phyloP scores from a whole-genome alignment of 2,113 vertebrate genomes.

The Ifrita kowaldi region DNA sequence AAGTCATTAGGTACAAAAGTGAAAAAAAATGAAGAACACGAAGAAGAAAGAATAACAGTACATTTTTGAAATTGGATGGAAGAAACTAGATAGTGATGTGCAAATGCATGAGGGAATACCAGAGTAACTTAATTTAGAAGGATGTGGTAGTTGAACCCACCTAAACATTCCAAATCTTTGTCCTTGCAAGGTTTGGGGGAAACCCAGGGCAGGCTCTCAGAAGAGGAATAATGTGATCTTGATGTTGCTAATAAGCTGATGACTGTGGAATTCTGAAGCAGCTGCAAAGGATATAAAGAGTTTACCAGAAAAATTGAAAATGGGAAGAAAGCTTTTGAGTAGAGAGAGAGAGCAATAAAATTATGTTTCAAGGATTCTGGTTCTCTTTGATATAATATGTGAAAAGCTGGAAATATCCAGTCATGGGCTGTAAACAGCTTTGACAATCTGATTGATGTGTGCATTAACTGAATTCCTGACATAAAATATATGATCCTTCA shows the following conservation, averaged over 20 bases:
- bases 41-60: background rate
- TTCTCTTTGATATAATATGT: conserved; percentile 34
- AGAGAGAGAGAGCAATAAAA: background rate
- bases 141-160: background rate
- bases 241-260: background rate
- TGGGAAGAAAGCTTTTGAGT: background rate
- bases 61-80: background rate
- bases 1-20: background rate
- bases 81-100: background rate
- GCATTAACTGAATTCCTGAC: background rate
- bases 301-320: background rate
- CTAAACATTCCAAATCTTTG: background rate
- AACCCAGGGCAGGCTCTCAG: background rate
- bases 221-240: background rate
- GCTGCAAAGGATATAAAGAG: background rate
- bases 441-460: conserved; percentile 35
- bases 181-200: background rate
- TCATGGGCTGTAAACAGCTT: conserved; percentile 41
- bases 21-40: background rate
- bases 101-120: background rate
- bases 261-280: background rate
- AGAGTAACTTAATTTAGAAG: background rate
- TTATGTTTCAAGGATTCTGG: background rate
- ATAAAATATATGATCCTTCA: background rate
- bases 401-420: background rate